A percentile compares a stretch with the other conserved stretches of the same genome.
phyloP scores from a whole-genome alignment of 1,140 invertebrate genomes.

The Drosophila saltans region DNA sequence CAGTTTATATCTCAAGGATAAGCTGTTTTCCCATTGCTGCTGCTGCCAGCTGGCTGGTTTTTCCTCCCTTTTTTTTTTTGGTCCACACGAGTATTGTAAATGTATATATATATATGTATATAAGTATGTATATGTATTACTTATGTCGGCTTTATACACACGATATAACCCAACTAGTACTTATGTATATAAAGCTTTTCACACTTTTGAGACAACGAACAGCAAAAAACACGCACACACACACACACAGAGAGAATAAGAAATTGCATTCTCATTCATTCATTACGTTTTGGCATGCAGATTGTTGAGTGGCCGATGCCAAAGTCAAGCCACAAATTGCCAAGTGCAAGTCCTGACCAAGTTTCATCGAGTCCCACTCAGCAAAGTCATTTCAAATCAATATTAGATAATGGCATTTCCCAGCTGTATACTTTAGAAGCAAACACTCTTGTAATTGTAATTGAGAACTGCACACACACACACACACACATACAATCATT shows the following conservation, averaged over 20 bases:
- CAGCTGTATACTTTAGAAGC: slow-evolving; percentile 2
- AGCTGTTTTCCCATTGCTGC: slow-evolving; percentile 73
- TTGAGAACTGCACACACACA: slow-evolving; percentile 7
- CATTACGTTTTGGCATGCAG: slow-evolving; percentile 11
- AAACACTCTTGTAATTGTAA: slow-evolving; percentile 14
- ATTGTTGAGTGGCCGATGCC: slow-evolving; percentile 11
- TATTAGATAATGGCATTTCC: slow-evolving; percentile 11
- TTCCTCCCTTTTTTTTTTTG: slow-evolving; percentile 36
- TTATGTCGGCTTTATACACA: slow-evolving; percentile 48
- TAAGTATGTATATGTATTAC: slow-evolving; percentile 28
- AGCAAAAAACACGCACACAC: not conserved
- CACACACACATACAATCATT: not conserved
- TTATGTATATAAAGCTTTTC: slow-evolving; percentile 9
- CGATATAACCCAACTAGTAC: slow-evolving; percentile 9
- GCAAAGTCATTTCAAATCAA: slow-evolving; percentile 7
- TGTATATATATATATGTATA: slow-evolving; percentile 16
- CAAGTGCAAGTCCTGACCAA: slow-evolving; percentile 6
- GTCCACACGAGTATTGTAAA: not conserved
- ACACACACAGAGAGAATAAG: not conserved
- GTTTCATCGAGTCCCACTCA: not conserved
- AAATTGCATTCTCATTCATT: slow-evolving; percentile 22
- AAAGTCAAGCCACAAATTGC: not conserved
- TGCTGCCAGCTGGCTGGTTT: slow-evolving; percentile 48
- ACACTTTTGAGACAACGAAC: slow-evolving; percentile 10
- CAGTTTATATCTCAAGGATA: slow-evolving; percentile 81